These are phyloP conservation scores for Cardiocondyla obscurior DNA, from an alignment of 1,140 invertebrate species.

Conservation along the genomic window DNA sequence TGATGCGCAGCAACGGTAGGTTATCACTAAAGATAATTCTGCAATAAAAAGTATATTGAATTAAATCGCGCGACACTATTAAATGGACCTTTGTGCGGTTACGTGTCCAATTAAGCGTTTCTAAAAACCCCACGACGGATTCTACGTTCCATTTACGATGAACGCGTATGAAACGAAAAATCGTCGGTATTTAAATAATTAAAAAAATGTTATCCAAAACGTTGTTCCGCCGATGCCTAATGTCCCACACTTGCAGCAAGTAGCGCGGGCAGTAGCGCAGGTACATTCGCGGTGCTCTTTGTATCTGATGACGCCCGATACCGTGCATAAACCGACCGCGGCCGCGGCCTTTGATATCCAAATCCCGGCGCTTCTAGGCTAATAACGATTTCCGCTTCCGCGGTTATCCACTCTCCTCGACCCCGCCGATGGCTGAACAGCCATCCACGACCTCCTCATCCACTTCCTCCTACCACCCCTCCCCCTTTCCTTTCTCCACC, in stretches of 20 bases:
- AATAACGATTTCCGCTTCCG: constrained; percentile 51
- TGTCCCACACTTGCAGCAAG: too few species aligned
- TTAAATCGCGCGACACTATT: too few species aligned
- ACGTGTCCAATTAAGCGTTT: constrained; percentile 9
- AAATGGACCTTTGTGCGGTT: too few species aligned
- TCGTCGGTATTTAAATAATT: not conserved
- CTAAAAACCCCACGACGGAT: not conserved
- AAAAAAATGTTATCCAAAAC: too few species aligned
- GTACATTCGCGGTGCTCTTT: constrained; percentile 24
- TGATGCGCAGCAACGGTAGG: too few species aligned
- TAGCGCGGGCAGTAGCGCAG: not conserved
- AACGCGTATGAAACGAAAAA: not conserved
- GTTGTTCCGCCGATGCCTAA: too few species aligned
- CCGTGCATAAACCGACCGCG: constrained; percentile 25
- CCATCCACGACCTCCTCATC: not conserved
- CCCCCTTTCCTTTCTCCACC: not conserved
- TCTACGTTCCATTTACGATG: not conserved
- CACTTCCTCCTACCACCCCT: not conserved
- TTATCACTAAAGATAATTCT: too few species aligned
- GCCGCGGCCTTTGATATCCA: constrained; percentile 45
- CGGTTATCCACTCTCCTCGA: constrained; percentile 30
- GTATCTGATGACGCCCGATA: constrained; percentile 41
- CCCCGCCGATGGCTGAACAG: constrained; percentile 5
- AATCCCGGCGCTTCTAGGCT: constrained; percentile 47
- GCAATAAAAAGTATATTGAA: too few species aligned